Percentiles rank a stretch among this genome's conserved stretches.
Conservation (phyloP, 2,797 vertebrate genomes). For the Sardinella longiceps region DNA sequence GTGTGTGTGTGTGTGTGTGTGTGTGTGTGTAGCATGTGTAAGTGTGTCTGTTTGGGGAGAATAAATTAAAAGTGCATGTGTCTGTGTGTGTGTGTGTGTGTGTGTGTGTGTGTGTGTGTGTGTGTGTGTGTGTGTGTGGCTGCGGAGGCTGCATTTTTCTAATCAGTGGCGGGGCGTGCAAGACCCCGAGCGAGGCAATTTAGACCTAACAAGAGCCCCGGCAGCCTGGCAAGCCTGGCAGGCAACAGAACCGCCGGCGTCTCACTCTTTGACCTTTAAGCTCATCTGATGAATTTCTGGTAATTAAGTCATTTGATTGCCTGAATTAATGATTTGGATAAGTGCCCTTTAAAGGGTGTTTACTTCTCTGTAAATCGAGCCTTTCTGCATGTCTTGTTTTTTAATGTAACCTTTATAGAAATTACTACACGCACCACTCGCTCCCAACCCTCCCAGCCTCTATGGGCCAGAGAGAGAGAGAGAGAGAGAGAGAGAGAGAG, state of each 20-base stretch:
- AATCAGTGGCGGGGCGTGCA: constrained; percentile 71
- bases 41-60: constrained; percentile 40
- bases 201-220: constrained; percentile 75
- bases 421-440: constrained; percentile 80
- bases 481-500: constrained; percentile 58
- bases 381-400: constrained; percentile 84
- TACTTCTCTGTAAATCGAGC: constrained; percentile 84
- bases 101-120: constrained; percentile 62
- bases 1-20: constrained; percentile 42
- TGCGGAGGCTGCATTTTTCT: constrained; percentile 78
- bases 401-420: constrained; percentile 85
- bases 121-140: constrained; percentile 70
- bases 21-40: constrained; percentile 17
- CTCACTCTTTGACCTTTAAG: constrained; percentile 87
- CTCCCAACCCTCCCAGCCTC: constrained; percentile 72
- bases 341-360: constrained; percentile 88
- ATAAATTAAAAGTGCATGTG: constrained; percentile 80
- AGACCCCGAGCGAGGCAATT: constrained; percentile 83
- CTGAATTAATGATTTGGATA: constrained; percentile 87
- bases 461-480: constrained; percentile 65
- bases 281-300: constrained; percentile 87
- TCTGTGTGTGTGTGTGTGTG: constrained; percentile 56
- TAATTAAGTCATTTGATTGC: constrained; percentile 87
- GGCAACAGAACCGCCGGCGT: constrained; percentile 69
- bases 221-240: constrained; percentile 52